Evolutionary conservation across 2,113 vertebrate species (phyloP), one percentile per base, ranked within the genome.

Genomic region (Gasterosteus aculeatus): DNA sequence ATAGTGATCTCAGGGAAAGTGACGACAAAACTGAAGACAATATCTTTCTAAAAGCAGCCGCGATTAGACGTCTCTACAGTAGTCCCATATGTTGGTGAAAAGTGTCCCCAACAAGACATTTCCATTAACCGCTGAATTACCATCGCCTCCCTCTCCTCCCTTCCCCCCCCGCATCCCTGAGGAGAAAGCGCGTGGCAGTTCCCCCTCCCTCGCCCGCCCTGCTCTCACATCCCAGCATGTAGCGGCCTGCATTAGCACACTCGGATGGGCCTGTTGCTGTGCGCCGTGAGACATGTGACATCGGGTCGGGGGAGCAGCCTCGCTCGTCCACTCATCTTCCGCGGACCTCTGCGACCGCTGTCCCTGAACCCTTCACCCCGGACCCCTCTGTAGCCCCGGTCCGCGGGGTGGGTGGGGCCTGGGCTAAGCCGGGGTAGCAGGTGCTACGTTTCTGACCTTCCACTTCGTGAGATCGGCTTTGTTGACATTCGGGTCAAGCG

Each of bases 401-500:
- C 58, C 85, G 69, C 69, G 69, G 82, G 67, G 71, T 19, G 80
- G 77, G 72, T 1, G 11, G n/a, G 46, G 71, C 38, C 44, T 74
- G 39, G 1, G 10, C 1, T 33, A 47, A 49, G 60, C 69, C 5
- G 1, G 75, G 91, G 89, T 77, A 91, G 91, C 93, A 94, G 93
- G 92, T 94, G 93, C 91, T 89, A 89, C 63, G 71, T 86, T 86
- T 82, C 86, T 92, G 93, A 94, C 93, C 94, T 94, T 93, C 93
- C 88, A 87, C 93, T 95, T 93, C 91, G 92, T 92, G 91, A 95
- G 91, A 94, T 94, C 90, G 86, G 89, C 93, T 92, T 89, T 87
- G 79, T 89, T 94, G 94, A 94, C 93, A 94, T 95, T 95, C 92
- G 83, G 89, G 92, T 94, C 92, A 92, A 94, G 89, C 84, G 83